Conservation (phyloP, 2,113 vertebrate species). For the Haemorhous mexicanus region DNA sequence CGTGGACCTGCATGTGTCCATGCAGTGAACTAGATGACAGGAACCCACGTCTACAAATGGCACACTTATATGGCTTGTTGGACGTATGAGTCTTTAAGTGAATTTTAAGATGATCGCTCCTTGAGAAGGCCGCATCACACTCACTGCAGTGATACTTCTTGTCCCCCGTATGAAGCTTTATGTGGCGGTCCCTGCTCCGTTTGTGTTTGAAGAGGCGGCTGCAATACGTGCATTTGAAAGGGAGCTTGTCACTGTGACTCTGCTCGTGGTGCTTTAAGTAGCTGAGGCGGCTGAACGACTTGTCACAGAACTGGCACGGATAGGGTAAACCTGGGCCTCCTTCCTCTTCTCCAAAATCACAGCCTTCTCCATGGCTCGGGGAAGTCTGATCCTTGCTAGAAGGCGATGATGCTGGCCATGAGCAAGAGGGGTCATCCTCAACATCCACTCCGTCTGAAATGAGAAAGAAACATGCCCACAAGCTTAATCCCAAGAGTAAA, state of each 20-base stretch:
- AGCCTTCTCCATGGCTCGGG: slow-evolving; percentile 91
- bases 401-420: slow-evolving; percentile 96
- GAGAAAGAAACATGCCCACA: neutral
- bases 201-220: slow-evolving; percentile 98
- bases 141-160: slow-evolving; percentile 98
- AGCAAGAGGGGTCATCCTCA: slow-evolving; percentile 95
- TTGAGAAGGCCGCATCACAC: slow-evolving; percentile 94
- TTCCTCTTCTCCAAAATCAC: slow-evolving; percentile 95
- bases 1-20: slow-evolving; percentile 98
- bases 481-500: neutral
- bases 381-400: slow-evolving; percentile 98
- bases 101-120: slow-evolving; percentile 98
- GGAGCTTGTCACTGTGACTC: slow-evolving; percentile 96
- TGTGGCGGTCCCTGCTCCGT: slow-evolving; percentile 94
- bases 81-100: slow-evolving; percentile 98
- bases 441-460: slow-evolving; percentile 90
- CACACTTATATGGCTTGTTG: slow-evolving; percentile 99
- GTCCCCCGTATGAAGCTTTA: slow-evolving; percentile 96
- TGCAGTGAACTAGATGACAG: slow-evolving; percentile 94
- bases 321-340: slow-evolving; percentile 92
- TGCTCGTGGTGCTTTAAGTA: slow-evolving; percentile 98
- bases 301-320: slow-evolving; percentile 97
- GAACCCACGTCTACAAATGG: slow-evolving; percentile 94
- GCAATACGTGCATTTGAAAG: slow-evolving; percentile 97
- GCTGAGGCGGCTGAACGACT: slow-evolving; percentile 97